Base-by-base conservation (phyloP, 2,888 invertebrate species). In the Sepiola atlantica region DNA sequence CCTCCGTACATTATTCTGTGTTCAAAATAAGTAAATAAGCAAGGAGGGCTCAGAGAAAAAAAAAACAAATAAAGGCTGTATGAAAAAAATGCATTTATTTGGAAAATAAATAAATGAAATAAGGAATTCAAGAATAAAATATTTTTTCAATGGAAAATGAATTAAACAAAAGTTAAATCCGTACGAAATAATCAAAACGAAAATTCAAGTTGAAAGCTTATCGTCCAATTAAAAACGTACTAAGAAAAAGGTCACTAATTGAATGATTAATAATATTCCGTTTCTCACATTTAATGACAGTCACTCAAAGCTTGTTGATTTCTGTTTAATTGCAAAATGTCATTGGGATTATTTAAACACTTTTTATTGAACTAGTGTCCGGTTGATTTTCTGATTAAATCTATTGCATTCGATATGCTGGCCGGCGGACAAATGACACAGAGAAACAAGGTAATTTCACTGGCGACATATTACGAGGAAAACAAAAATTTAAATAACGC, bases 331-430 rank as follows among this genome's bases (percentile, higher is more conserved):
- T 77, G 16, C 77, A 32, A n/a, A 77, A 77, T 77, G 77, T 77
- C 77, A 77, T n/a, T 77, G 77, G 77, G n/a, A 77, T n/a, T 77
- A 77, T n/a, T 77, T 77, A 77, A 77, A 77, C 32, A 77, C 77
- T 77, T 77, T 77, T n/a, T 77, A 77, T 77, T 77, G 77, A 77
- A n/a, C 12, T n/a, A 77, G 77, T 77, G 16, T 45, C 0, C 77
- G 4, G 12, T n/a, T 77, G 77, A 77, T 77, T 77, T 32, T n/a
- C n/a, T 77, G 77, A 32, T 77, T 77, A 77, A 77, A 77, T n/a
- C n/a, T 32, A 77, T 32, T 77, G 14, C 1, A 45, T 45, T 14
- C 18, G 14, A 14, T 4, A 61, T 28, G 61, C n/a, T 77, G 32
- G n/a, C n/a, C 2, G 3, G 0, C 3, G 32, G 16, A 32, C 32